phyloP scores from a whole-genome alignment of 2,113 vertebrate species.

The Cinclus cinclus region DNA sequence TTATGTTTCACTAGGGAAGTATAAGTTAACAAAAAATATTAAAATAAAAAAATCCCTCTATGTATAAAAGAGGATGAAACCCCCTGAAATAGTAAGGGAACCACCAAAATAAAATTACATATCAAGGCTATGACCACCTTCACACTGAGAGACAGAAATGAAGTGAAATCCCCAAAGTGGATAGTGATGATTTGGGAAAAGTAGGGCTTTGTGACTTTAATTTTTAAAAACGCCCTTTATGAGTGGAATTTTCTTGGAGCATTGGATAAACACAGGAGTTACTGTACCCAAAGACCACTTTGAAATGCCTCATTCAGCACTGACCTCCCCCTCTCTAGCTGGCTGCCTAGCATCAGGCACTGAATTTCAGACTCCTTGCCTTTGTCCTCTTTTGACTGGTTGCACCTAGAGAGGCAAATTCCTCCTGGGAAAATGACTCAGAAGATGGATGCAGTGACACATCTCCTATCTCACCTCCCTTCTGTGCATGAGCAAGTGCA shows the following conservation, averaged over 20 bases:
- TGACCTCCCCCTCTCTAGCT: background rate
- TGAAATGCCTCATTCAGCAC: background rate
- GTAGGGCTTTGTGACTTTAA: background rate
- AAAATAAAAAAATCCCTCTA: background rate
- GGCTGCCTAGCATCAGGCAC: background rate
- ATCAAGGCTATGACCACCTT: background rate
- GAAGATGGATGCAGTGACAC: background rate
- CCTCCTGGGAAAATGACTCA: background rate
- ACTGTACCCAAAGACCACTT: background rate
- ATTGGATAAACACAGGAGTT: background rate
- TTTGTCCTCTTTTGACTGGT: background rate
- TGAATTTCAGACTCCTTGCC: background rate
- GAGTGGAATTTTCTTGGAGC: background rate
- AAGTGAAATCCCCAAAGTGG: background rate
- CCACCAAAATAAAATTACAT: background rate
- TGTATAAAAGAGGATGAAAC: background rate
- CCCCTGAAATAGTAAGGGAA: background rate
- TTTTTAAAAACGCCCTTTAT: background rate
- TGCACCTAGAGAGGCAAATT: background rate
- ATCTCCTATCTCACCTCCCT: background rate
- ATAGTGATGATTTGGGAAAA: background rate
- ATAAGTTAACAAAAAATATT: background rate
- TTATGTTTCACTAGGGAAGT: background rate
- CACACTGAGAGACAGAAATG: rapidly evolving
- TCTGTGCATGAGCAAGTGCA: background rate